phyloP scores from a whole-genome alignment of 2,797 vertebrate species.

The Luscinia megarhynchos region DNA sequence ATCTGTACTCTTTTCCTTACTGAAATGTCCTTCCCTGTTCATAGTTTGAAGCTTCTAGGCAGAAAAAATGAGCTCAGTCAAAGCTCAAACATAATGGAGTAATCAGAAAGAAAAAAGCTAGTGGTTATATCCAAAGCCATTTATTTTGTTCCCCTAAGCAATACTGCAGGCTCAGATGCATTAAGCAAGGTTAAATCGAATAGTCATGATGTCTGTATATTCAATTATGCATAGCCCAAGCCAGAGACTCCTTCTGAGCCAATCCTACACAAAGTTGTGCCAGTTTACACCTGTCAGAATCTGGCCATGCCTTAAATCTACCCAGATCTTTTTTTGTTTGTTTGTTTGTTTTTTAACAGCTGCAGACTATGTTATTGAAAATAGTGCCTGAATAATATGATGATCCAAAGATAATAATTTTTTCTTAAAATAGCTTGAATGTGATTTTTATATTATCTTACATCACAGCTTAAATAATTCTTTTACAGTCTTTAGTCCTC shows the following conservation, averaged over 20 bases:
- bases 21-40: neutral
- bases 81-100: conserved; percentile 36
- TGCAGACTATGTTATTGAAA: neutral
- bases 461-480: neutral
- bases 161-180: conserved; percentile 26
- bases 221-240: conserved; percentile 23
- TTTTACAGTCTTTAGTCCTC: neutral
- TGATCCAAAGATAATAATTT: neutral
- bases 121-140: conserved; percentile 13
- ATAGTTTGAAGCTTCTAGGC: neutral
- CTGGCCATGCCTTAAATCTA: neutral
- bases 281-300: conserved; percentile 29
- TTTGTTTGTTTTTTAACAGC: neutral
- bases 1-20: neutral
- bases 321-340: neutral
- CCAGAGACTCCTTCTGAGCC: neutral
- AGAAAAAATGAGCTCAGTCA: neutral
- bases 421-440: neutral
- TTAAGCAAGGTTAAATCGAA: conserved; percentile 56
- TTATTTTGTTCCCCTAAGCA: conserved; percentile 39
- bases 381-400: neutral
- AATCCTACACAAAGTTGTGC: neutral
- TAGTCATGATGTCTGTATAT: conserved; percentile 21
- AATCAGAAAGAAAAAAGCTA: conserved; percentile 35
- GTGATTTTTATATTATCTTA: neutral